Percentiles rank a stretch among this genome's conserved stretches.
phyloP scores from a whole-genome alignment of 2,888 invertebrate genomes.

The Chrysolina haemoptera region DNA sequence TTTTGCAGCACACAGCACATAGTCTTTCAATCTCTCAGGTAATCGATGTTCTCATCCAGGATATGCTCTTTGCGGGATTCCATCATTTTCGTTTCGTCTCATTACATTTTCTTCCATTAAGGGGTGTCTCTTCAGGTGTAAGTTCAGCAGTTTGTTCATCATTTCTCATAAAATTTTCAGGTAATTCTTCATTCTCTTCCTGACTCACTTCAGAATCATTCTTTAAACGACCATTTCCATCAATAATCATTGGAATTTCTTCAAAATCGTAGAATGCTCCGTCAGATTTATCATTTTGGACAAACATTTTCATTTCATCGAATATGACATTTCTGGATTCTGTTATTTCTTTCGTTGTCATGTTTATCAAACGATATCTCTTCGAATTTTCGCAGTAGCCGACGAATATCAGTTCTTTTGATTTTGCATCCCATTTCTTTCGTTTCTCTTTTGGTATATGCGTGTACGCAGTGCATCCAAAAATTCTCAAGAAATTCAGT shows the following conservation, averaged over 20 bases:
- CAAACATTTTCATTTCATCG: background rate
- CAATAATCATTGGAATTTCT: no score
- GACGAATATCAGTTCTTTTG: background rate
- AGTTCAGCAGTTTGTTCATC: no score
- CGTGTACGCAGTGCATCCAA: background rate
- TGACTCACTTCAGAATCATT: no score
- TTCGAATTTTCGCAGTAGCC: background rate
- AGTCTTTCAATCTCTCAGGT: background rate
- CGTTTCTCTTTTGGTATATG: constrained; percentile 1
- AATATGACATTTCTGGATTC: background rate
- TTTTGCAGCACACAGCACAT: constrained; percentile 1
- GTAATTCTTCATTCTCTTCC: no score
- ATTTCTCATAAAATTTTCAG: no score
- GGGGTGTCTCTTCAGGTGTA: no score
- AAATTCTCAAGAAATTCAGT: background rate
- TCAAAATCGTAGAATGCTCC: no score
- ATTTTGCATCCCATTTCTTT: background rate
- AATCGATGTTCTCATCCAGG: background rate
- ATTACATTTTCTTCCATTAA: no score
- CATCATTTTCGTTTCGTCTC: background rate
- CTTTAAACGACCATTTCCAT: no score
- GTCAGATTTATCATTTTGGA: no score
- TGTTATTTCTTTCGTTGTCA: constrained; percentile 1
- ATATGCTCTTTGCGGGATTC: background rate
- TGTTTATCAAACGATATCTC: background rate